Base-by-base conservation (phyloP, 2,797 vertebrate species). In the Tamandua tetradactyla region DNA sequence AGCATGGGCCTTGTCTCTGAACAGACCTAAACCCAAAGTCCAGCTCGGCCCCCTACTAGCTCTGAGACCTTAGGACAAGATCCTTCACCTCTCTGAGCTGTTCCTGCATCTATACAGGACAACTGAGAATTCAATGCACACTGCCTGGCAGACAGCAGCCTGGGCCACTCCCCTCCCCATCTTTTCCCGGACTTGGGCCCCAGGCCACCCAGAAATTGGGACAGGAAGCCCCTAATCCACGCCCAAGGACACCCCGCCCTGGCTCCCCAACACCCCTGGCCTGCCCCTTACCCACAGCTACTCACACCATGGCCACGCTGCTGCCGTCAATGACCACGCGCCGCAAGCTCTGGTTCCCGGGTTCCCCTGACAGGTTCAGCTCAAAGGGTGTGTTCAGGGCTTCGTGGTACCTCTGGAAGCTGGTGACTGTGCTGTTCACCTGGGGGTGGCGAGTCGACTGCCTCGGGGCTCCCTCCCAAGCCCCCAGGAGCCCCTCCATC, bases 271-370 rank as follows among this genome's bases (percentile, higher is more conserved):
- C 27, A 66, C 12, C 15, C 93, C 68, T 44, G 25, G 13, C 20
- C 35, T 35, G 15, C 1, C 20, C 5, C 22, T 35, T 0, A 1
- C 30, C 92, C 44, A 0, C 0, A 5, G 32, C 69, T 96, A 98
- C 98, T 98, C 95, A 99, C 99, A 99, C 99, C 99, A 99, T 99
- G 87, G 99, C 99, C 69, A 99, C 99, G 0, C 99, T 99, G 98
- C 99, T 99, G 64, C 99, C 99, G 1, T 99, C 99, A 5, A 99
- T 99, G 96, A 99, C 97, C 95, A 99, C 97, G 42, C 98, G 97
- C 72, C 99, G 98, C 83, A 99, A 97, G 0, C 93, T 97, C 0
- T 96, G 96, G 95, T 99, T 97, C 55, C 98, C 99, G 0, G 98
- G 98, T 23, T 98, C 91, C 84, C 98, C 98, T 0, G 98, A 98